Base-by-base conservation (phyloP, 30 jellyfish, hydroid and myxozoan genomes). In the Pseudorhiza aurosa region DNA sequence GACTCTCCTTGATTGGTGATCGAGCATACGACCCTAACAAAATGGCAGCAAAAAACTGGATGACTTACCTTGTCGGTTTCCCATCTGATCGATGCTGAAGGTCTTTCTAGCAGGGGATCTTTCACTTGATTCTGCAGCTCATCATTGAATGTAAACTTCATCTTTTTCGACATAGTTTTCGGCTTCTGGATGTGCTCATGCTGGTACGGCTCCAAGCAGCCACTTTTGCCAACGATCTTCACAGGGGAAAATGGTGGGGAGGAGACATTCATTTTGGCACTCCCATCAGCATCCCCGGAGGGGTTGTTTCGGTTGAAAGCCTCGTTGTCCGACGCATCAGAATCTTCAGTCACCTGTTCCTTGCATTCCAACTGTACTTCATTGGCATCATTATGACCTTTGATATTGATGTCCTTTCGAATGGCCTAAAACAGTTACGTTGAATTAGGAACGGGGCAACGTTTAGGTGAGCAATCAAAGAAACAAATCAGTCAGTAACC, bases 201-300 rank as follows among this genome's bases (percentile, higher is more conserved):
- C 43, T 63, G 96, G 18, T 72, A 43, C 32, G 84, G 83, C 24
- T 85, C 89, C 58, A 85, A 22, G 39, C 35, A 62, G 1, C 96
- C 96, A 50, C 96, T 85, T 33, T 44, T 72, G 4, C 87, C 71
- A 32, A 85, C 96, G 22, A 85, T 85, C 12, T 72, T 85, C 19
- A 85, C 96, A 2, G 96, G 96, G 12, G 96, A 85, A 57, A 29
- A 83, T 3, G 88, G 89, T 0, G 96, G 96, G 2, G 89, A 60
- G 14, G 35, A 60, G 26, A 35, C 17, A 53, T 4, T 58, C 56
- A 4, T 76, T 28, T 18, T n/a, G 1, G 90, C 25, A 31, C 75
- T 18, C 8, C 35, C 40, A 0, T 30, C 55, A 39, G 17, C 46
- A 14, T 33, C 57, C 71, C 69, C 29, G 24, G 80, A 31, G 45